A percentile compares a stretch with the other conserved stretches of the same genome.
Conservation (phyloP, 2,113 vertebrate species). For the Oceanodroma tethys region DNA sequence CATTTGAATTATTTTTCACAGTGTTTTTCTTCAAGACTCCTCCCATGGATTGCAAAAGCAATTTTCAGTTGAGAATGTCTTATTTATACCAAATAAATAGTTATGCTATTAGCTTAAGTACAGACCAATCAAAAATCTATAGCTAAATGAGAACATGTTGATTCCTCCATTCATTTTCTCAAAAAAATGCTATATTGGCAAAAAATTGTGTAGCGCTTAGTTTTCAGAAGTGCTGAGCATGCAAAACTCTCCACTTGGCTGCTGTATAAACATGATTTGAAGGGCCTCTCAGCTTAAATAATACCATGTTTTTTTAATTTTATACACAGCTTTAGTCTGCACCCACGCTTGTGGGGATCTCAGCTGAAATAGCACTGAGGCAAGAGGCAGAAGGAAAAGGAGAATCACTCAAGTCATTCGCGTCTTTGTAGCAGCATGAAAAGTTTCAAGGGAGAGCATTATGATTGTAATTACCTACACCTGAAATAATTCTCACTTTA, state of each 20-base stretch:
- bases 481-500: not conserved
- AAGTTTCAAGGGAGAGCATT: not conserved
- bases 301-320: constrained; percentile 1
- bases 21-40: constrained; percentile 13
- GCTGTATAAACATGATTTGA: constrained; percentile 25
- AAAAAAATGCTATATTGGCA: constrained; percentile 10
- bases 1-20: constrained; percentile 1
- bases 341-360: not conserved
- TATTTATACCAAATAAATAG: constrained; percentile 58
- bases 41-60: not conserved
- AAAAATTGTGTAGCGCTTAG: constrained; percentile 4
- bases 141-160: constrained; percentile 45
- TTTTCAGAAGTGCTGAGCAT: constrained; percentile 20
- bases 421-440: not conserved
- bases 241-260: constrained; percentile 23
- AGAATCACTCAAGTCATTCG: not conserved
- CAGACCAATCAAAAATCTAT: constrained; percentile 40
- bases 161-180: constrained; percentile 48
- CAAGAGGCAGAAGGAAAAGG: not conserved
- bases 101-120: constrained; percentile 52
- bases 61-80: not conserved
- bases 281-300: constrained; percentile 53
- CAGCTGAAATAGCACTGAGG: not conserved
- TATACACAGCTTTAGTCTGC: not conserved
- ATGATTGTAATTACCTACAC: not conserved